Evolutionary conservation across 2,888 invertebrate species (phyloP), one percentile per base, ranked within the genome.

Genomic region (Pristionchus fissidentatus): DNA sequence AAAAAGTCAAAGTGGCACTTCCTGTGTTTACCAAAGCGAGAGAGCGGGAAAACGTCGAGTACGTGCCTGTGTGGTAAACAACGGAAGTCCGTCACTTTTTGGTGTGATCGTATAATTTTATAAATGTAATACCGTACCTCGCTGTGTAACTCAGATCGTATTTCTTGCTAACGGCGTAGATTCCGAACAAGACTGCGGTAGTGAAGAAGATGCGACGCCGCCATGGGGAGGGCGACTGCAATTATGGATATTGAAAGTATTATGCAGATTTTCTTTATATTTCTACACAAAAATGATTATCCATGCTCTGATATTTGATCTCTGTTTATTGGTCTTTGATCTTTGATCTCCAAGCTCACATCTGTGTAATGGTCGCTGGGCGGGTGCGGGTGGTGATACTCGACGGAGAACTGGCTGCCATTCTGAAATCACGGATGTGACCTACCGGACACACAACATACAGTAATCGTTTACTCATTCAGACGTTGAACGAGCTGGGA

Each of bases 151-250:
- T 85, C 19, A 87, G 82, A 29, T 84, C 80, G 83, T 87, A 87
- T 80, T 87, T 86, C 82, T 85, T 81, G 73, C 86, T 86, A 57
- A 84, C 85, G 4, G 86, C 86, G 49, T 84, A 85, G 73, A 87
- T 84, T n/a, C 87, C 87, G 77, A 85, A 81, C 57, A 84, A 57
- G 38, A 87, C 70, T 29, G 83, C 84, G 10, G 82, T 41, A 0
- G 43, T 55, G 83, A 87, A 87, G 78, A 86, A 87, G 15, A 85
- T n/a, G 1, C 87, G 85, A 46, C 87, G 85, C 70, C 85, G 85
- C 86, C 84, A 81, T 7, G 80, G 80, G 29, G 80, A 81, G 8
- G 26, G 19, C 8, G 38, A 41, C 80, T 81, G 62, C n/a, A 79
- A 78, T 4, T n/a, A 3, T n/a, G 41, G n/a, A 8, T 32, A 38